Evolutionary conservation across 2,888 invertebrate genomes (phyloP).

Genomic region (Platycnemis pennipes): DNA sequence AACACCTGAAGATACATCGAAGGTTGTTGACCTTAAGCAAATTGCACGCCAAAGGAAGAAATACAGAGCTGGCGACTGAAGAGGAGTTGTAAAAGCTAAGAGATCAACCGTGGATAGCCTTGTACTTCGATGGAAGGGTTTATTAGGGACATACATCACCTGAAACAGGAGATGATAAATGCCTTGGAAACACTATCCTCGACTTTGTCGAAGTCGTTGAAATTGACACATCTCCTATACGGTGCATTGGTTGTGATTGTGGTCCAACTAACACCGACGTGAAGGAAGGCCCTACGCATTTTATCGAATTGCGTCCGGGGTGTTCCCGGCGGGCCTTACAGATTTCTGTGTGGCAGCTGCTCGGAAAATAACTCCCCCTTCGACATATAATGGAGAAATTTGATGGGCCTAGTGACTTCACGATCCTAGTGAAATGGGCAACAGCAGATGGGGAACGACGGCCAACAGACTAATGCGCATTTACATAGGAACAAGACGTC

Average conservation of each 20-base stretch:
- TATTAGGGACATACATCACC: not conserved
- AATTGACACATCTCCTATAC: not conserved
- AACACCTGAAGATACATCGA: not conserved
- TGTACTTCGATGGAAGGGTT: not conserved
- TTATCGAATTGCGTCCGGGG: not conserved
- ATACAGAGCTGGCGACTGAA: too few species aligned
- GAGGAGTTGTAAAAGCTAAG: too few species aligned
- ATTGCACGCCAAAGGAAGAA: not conserved
- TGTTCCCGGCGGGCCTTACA: not conserved
- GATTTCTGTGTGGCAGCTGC: not conserved
- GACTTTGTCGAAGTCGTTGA: not conserved
- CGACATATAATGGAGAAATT: not conserved
- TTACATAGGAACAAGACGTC: too few species aligned
- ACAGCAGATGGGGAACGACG: not conserved
- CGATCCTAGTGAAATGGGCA: not conserved
- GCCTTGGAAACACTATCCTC: not conserved
- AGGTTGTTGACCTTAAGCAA: not conserved
- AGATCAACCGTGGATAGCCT: not conserved
- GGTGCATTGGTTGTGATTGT: not conserved
- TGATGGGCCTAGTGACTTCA: not conserved
- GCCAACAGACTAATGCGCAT: too few species aligned
- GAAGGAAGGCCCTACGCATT: not conserved
- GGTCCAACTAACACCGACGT: not conserved
- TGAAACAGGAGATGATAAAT: not conserved
- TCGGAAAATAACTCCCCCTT: not conserved